Conservation (phyloP, 2,113 vertebrate species). For the Coptodon rendalli region DNA sequence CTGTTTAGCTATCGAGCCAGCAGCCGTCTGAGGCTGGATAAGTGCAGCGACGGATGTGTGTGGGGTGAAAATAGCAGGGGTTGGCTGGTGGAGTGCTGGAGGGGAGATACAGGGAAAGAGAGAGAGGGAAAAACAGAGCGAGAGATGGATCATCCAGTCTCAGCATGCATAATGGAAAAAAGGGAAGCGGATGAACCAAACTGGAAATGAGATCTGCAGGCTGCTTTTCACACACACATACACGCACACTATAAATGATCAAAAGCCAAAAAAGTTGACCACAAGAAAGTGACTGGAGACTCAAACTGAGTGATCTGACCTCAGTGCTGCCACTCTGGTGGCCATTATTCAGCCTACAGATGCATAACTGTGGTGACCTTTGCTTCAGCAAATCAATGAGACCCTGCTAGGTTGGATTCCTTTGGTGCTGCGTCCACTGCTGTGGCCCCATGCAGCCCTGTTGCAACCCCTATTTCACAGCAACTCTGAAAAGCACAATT, state of each 20-base stretch:
- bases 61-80: slow-evolving; percentile 74
- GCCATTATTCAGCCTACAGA: slow-evolving; percentile 31
- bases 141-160: slow-evolving; percentile 47
- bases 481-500: slow-evolving; percentile 88
- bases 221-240: slow-evolving; percentile 5
- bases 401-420: slow-evolving; percentile 52
- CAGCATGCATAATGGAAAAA: slow-evolving; percentile 29
- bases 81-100: slow-evolving; percentile 53
- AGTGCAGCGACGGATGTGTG: slow-evolving; percentile 76
- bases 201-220: slow-evolving; percentile 24
- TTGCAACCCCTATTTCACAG: slow-evolving; percentile 47
- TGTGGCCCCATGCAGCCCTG: slow-evolving; percentile 42
- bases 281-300: not conserved
- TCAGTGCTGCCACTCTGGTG: slow-evolving; percentile 23
- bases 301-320: not conserved
- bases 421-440: slow-evolving; percentile 13
- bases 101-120: slow-evolving; percentile 34
- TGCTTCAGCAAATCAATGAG: slow-evolving; percentile 48
- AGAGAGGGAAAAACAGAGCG: not conserved
- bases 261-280: slow-evolving; percentile 4
- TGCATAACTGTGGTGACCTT: slow-evolving; percentile 51
- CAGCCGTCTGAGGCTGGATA: slow-evolving; percentile 83
- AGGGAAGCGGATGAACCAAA: slow-evolving; percentile 11
- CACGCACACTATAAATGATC: not conserved
- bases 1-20: slow-evolving; percentile 88